Conservation (phyloP, 2,888 invertebrate species). For the Spatulosminthurus flaviceps region DNA sequence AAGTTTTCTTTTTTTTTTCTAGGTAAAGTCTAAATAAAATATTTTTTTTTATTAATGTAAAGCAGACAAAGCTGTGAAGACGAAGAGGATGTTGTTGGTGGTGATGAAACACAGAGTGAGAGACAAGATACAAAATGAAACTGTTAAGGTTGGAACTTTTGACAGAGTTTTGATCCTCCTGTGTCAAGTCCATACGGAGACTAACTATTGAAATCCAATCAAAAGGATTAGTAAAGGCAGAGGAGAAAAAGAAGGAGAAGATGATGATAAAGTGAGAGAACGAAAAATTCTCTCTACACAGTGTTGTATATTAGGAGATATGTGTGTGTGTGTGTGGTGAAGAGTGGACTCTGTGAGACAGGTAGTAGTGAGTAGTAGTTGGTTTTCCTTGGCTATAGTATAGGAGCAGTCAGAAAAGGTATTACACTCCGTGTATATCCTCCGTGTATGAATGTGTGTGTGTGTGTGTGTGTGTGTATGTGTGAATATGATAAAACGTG, state of each 20-base stretch:
- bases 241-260: conserved; percentile 15
- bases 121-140: conserved; percentile 26
- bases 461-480: conserved; percentile 6
- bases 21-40: no score
- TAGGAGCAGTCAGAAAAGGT: conserved; percentile 26
- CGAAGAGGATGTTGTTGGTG: not conserved
- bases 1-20: no score
- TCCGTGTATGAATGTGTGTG: not conserved
- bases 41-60: not conserved
- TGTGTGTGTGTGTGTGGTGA: conserved; percentile 25
- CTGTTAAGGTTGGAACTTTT: conserved; percentile 25
- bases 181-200: conserved; percentile 29
- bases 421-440: conserved; percentile 1
- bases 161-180: conserved; percentile 32
- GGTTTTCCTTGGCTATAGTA: conserved; percentile 23
- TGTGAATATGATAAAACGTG: not conserved
- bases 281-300: no score
- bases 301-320: no score
- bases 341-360: conserved; percentile 25
- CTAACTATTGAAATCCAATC: conserved; percentile 30
- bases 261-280: conserved; percentile 28
- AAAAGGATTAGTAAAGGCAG: conserved; percentile 30
- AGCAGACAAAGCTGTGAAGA: not conserved
- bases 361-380: no score
- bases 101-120: conserved; percentile 13